phyloP scores from a whole-genome alignment of 2,113 vertebrate species.

The Rhinopithecus roxellana region DNA sequence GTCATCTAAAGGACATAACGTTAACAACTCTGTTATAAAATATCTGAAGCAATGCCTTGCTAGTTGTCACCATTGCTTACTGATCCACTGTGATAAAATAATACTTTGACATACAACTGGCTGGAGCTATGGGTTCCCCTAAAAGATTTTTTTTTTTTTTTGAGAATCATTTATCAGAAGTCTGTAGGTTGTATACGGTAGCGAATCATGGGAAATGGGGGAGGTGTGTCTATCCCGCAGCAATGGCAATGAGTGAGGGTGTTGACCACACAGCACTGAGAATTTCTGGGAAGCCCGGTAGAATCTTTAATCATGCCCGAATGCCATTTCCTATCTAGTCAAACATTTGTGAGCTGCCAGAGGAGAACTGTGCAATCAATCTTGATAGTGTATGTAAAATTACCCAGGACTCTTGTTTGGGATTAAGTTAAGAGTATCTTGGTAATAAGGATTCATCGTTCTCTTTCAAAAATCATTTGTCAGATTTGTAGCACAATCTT shows the following conservation, averaged over 20 bases:
- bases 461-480: constrained; percentile 83
- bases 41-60: constrained; percentile 73
- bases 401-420: constrained; percentile 83
- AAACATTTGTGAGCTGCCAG: constrained; percentile 82
- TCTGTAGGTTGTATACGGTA: background rate
- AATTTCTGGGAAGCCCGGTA: constrained; percentile 77
- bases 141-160: constrained; percentile 37
- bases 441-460: constrained; percentile 84
- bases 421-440: constrained; percentile 84
- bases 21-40: constrained; percentile 79
- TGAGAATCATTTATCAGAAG: background rate
- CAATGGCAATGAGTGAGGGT: constrained; percentile 77
- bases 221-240: constrained; percentile 83
- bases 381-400: constrained; percentile 77
- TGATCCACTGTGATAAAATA: constrained; percentile 69
- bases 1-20: constrained; percentile 76
- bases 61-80: constrained; percentile 66
- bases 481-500: constrained; percentile 76
- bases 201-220: constrained; percentile 66
- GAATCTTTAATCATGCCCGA: constrained; percentile 77
- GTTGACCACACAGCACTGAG: constrained; percentile 75
- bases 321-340: constrained; percentile 77
- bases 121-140: constrained; percentile 52
- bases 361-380: constrained; percentile 78
- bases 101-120: constrained; percentile 52